Percentiles rank a stretch among this genome's conserved stretches.
These are phyloP conservation scores for Lobophora halterata DNA, from an alignment of 2,888 invertebrate species.

Conservation along the genomic window DNA sequence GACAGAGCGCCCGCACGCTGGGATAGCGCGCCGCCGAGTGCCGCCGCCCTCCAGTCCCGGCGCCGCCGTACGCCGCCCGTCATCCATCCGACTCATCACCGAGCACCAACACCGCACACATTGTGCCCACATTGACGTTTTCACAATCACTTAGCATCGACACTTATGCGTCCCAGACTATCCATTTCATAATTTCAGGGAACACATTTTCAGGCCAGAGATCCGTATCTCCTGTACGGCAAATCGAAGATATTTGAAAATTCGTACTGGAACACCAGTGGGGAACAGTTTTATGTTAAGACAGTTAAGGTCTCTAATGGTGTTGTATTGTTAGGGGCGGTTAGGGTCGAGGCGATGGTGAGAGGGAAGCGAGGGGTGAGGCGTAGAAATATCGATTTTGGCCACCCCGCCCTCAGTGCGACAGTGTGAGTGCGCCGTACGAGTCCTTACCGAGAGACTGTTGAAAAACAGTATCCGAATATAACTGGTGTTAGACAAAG, in stretches of 20 bases:
- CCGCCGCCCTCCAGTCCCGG: slow-evolving; percentile 64
- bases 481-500: slow-evolving; percentile 50
- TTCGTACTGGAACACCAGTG: slow-evolving; percentile 3
- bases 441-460: slow-evolving; percentile 60
- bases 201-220: slow-evolving; percentile 31
- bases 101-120: slow-evolving; percentile 31
- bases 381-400: slow-evolving; percentile 79
- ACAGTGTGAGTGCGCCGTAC: slow-evolving; percentile 73
- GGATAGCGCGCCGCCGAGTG: slow-evolving; percentile 76
- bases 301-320: slow-evolving; percentile 70
- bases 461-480: slow-evolving; percentile 53
- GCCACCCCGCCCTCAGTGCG: slow-evolving; percentile 74
- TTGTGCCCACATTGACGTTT: slow-evolving; percentile 45
- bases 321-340: slow-evolving; percentile 70
- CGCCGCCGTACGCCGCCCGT: slow-evolving; percentile 38
- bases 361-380: slow-evolving; percentile 62
- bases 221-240: slow-evolving; percentile 37
- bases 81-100: slow-evolving; percentile 31
- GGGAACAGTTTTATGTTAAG: slow-evolving; percentile 57
- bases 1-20: slow-evolving; percentile 78
- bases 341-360: slow-evolving; percentile 68
- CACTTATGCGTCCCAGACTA: slow-evolving; percentile 28
- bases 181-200: slow-evolving; percentile 3
- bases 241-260: slow-evolving; percentile 27
- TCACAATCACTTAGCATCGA: slow-evolving; percentile 53